Conservation (phyloP, 2,113 vertebrate genomes). For the Xyliphius kryptos region DNA sequence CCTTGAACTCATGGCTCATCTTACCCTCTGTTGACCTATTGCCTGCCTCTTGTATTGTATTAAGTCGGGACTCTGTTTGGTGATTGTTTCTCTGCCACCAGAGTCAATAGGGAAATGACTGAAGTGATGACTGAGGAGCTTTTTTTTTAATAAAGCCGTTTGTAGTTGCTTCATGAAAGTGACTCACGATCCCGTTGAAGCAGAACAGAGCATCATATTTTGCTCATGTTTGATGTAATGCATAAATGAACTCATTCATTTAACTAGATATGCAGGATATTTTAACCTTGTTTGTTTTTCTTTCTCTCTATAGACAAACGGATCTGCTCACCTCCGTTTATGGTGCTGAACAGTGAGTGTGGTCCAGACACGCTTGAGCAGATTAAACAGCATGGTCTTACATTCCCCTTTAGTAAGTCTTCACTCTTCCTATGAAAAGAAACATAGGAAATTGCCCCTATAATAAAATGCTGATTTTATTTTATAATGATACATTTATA, state of each 20-base stretch:
- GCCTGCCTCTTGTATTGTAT: slow-evolving; percentile 23
- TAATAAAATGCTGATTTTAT: too few relatives aligned
- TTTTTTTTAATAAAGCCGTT: slow-evolving; percentile 5
- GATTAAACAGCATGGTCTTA: slow-evolving; percentile 84
- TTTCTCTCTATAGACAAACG: slow-evolving; percentile 73
- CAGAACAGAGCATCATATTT: neutral
- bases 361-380: slow-evolving; percentile 82
- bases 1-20: slow-evolving; percentile 26
- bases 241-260: too few relatives aligned
- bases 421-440: too few relatives aligned
- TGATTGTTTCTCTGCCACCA: slow-evolving; percentile 18
- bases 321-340: slow-evolving; percentile 95
- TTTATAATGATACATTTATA: too few relatives aligned
- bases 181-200: neutral
- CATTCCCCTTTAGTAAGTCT: slow-evolving; percentile 90
- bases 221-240: too few relatives aligned
- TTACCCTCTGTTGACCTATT: slow-evolving; percentile 9
- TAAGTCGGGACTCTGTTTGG: slow-evolving; percentile 15
- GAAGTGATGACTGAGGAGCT: slow-evolving; percentile 14
- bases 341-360: slow-evolving; percentile 87
- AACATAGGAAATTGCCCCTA: too few relatives aligned
- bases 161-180: slow-evolving; percentile 5
- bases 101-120: slow-evolving; percentile 26
- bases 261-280: too few relatives aligned
- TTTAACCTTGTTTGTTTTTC: neutral